Conservation (phyloP, 2,888 invertebrate genomes). For the Tuberolachnus salignus region DNA sequence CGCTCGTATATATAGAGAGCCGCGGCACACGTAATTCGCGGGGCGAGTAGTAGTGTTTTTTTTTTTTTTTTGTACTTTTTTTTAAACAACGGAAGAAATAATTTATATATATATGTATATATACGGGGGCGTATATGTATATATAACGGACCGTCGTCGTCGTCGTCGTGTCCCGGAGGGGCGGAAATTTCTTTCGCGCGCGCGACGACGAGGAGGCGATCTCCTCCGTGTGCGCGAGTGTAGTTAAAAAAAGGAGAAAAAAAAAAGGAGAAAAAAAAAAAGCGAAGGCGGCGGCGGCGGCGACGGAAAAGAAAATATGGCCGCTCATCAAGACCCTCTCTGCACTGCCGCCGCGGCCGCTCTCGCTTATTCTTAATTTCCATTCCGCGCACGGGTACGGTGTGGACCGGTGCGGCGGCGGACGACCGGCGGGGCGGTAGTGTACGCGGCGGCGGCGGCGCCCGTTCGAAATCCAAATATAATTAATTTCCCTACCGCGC, state of each 20-base stretch:
- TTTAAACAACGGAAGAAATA: constrained; percentile 36
- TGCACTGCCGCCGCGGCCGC: constrained; percentile 20
- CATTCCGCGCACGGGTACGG: constrained; percentile 53
- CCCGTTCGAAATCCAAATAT: constrained; percentile 58
- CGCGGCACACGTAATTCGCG: constrained; percentile 46
- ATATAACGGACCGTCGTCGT: constrained; percentile 9
- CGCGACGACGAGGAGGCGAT: too few relatives aligned
- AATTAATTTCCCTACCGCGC: constrained; percentile 58
- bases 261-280: constrained; percentile 56
- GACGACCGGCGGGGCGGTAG: background rate
- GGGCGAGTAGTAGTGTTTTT: constrained; percentile 30
- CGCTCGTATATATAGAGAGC: constrained; percentile 39
- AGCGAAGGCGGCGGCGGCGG: constrained; percentile 55
- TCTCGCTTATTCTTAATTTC: constrained; percentile 58
- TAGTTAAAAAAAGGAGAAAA: constrained; percentile 9
- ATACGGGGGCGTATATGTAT: background rate
- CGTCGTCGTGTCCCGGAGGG: background rate
- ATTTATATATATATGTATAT: too few relatives aligned
- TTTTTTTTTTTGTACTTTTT: constrained; percentile 2
- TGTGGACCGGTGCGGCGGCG: background rate
- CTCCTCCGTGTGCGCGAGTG: constrained; percentile 32
- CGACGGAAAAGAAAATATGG: constrained; percentile 60
- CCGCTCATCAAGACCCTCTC: constrained; percentile 59
- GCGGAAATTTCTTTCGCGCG: constrained; percentile 28
- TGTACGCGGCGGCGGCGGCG: constrained; percentile 21